Evolutionary conservation across 2,888 invertebrate genomes (phyloP), one percentile per base, ranked within the genome.

Genomic region (Coecobrya sp.): DNA sequence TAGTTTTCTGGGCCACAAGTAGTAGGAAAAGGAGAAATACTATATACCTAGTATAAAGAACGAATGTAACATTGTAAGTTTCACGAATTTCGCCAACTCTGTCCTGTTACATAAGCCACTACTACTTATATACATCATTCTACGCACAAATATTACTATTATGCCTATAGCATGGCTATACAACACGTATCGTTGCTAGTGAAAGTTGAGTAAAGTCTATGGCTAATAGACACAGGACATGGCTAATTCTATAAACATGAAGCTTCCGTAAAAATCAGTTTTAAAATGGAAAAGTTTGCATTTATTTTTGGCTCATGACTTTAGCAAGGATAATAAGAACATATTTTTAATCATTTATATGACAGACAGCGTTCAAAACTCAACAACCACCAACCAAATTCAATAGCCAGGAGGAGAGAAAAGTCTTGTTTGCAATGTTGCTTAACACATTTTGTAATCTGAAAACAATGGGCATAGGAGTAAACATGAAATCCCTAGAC

Each of bases 1-100:
- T 86, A 91, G 76, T 73, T 84, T 22, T 16, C 85, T 76, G 49
- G 45, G 25, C 73, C 73, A 49, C 73, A 76, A 45, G 45, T 22
- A 45, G 3, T 45, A n/a, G 45, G 13, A 22, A n/a, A 27, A n/a
- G n/a, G 45, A 42, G 42, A 76, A 22, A 70, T 13, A 22, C 62
- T 13, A 81, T n/a, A 89, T 30, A 3, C 42, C 16, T 45, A 22
- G 84, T 25, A n/a, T 45, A 42, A 2, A 55, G 55, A n/a, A 10
- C 16, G 55, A 84, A n/a, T n/a, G n/a, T n/a, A n/a, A n/a, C n/a
- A n/a, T n/a, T n/a, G n/a, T n/a, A 89, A 89, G 68, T 89, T 89
- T 70, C 52, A 70, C 55, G 82, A 70, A 19, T 70, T 42, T 30
- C n/a, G 4, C 10, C 52, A 30, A 82, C 13, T 52, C 27, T 81